Conservation (phyloP, 1,140 invertebrate species). For the Eupristina koningsbergeri region DNA sequence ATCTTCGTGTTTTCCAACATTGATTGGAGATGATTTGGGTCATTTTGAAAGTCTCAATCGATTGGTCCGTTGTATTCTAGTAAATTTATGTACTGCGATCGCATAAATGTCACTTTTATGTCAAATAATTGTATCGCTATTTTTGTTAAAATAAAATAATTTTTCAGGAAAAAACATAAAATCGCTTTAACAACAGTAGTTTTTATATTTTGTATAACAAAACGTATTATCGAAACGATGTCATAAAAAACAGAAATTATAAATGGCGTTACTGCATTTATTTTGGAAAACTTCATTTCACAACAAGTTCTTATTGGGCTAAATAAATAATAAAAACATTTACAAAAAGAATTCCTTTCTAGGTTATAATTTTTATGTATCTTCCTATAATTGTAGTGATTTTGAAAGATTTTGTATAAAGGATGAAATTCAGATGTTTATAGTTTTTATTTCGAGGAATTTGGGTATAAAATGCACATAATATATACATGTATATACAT, state of each 20-base stretch:
- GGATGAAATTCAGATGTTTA: no score
- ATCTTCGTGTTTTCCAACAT: background rate
- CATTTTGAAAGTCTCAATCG: background rate
- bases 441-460: background rate
- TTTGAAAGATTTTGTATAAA: background rate
- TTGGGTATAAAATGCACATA: background rate
- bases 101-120: background rate
- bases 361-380: background rate
- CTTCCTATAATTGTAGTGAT: background rate
- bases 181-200: background rate
- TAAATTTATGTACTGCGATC: conserved; percentile 7
- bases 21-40: background rate
- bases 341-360: no score
- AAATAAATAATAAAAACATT: no score
- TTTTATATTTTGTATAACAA: background rate
- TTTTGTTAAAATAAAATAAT: background rate
- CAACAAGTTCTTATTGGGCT: background rate
- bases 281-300: background rate
- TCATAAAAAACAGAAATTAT: background rate
- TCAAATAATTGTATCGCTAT: background rate
- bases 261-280: background rate
- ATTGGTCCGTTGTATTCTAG: background rate
- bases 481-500: background rate
- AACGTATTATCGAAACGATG: background rate
- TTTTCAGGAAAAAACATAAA: background rate